These are phyloP conservation scores for Apis cerana DNA, from an alignment of 1,140 invertebrate species.

Conservation along the genomic window DNA sequence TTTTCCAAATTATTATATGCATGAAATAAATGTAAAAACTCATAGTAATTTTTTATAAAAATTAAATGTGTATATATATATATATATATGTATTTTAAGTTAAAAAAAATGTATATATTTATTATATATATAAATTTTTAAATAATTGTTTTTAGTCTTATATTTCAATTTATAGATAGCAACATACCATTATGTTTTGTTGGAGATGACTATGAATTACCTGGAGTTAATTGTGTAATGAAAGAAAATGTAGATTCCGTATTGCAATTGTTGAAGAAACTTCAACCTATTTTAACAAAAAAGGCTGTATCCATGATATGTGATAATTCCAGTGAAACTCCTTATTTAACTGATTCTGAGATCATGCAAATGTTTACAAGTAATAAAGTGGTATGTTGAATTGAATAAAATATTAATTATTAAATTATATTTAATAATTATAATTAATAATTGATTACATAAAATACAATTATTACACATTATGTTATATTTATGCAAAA, in stretches of 20 bases:
- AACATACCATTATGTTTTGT: slow-evolving; percentile 83
- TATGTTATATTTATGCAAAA: background rate
- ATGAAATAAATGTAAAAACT: background rate
- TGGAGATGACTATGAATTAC: slow-evolving; percentile 76
- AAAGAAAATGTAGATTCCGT: slow-evolving; percentile 83
- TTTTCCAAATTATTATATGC: background rate
- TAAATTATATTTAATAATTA: background rate
- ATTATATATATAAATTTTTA: no score
- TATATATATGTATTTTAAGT: no score
- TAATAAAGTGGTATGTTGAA: slow-evolving; percentile 70
- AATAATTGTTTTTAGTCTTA: slow-evolving; percentile 34
- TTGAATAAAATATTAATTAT: slow-evolving; percentile 26
- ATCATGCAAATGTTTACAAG: slow-evolving; percentile 75
- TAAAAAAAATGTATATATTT: no score
- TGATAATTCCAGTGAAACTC: slow-evolving; percentile 78
- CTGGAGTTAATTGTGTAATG: slow-evolving; percentile 83
- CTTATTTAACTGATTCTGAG: slow-evolving; percentile 83
- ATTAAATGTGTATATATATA: background rate
- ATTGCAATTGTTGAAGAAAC: slow-evolving; percentile 83
- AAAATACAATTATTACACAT: slow-evolving; percentile 16
- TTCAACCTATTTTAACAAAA: slow-evolving; percentile 83
- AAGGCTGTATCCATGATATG: slow-evolving; percentile 83
- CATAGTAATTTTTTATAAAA: background rate
- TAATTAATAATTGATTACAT: background rate
- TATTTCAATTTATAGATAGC: slow-evolving; percentile 78